Evolutionary conservation across 1,140 invertebrate species (phyloP).

Genomic region (Sipha flava): DNA sequence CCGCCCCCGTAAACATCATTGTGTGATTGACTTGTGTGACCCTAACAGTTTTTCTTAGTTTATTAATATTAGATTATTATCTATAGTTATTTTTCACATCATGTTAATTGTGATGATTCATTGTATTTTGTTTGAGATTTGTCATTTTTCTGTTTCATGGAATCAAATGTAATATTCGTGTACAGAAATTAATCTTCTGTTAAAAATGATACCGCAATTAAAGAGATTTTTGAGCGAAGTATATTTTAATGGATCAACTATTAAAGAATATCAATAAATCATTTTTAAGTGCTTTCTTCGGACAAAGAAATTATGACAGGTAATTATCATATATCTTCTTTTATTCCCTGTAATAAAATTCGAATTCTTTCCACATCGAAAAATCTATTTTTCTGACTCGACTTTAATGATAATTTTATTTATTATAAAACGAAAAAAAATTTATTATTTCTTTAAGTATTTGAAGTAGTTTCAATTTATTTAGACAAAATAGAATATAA

Average conservation of each 20-base stretch:
- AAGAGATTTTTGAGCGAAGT: neutral
- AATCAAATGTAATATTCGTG: too few species aligned
- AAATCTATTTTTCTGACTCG: neutral
- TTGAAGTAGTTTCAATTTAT: too few species aligned
- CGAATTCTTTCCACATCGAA: neutral
- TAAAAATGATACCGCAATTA: neutral
- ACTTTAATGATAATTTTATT: neutral
- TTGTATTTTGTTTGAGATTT: too few species aligned
- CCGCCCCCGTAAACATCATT: too few species aligned
- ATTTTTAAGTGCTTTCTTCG: neutral
- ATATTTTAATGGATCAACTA: conserved; percentile 1
- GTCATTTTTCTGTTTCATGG: too few species aligned
- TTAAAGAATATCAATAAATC: conserved; percentile 8
- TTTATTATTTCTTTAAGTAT: neutral
- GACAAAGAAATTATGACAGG: conserved; percentile 11
- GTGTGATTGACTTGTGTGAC: too few species aligned
- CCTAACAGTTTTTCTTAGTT: too few species aligned
- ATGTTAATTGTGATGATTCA: too few species aligned
- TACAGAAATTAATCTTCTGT: neutral
- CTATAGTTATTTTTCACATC: too few species aligned
- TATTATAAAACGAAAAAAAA: neutral
- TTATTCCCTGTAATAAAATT: neutral
- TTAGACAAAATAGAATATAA: too few species aligned
- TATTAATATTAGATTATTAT: too few species aligned
- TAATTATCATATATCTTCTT: conserved; percentile 8